Evolutionary conservation across 1,140 invertebrate species (phyloP), one percentile per base, ranked within the genome.

Genomic region (Himalopsyche phryganea): DNA sequence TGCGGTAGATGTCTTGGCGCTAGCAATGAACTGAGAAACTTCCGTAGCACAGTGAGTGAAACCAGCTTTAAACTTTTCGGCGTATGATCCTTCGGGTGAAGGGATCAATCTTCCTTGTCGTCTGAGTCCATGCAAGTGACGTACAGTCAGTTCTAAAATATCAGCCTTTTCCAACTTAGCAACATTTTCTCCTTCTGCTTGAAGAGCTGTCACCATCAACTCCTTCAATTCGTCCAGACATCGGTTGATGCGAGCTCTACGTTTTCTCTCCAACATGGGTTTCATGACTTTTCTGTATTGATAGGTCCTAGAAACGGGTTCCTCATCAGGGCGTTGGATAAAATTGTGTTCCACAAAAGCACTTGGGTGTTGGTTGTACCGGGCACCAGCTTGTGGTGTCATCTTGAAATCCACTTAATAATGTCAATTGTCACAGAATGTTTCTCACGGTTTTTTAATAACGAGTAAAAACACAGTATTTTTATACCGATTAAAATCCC

Each of bases 111-210:
- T 81, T 1, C 90, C 76, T 36, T 85, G 79, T 70, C 90, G 86
- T 52, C 89, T 85, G n/a, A 95, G 77, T 61, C 87, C 91, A 76
- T 93, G 90, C 62, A 98, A 77, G 67, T 96, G 92, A 65, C 90
- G 85, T 15, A 98, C 94, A 1, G 95, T 96, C 72, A 97, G 78
- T 71, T 98, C 95, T 61, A 98, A 81, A 69, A 98, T 96, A 75
- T 98, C 95, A 13, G 95, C 94, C 72, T 98, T 98, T 75, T 98
- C 95, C 69, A 98, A 75, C 68, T 97, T 95, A 35, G 90, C 88
- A 32, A 93, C 90, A 72, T 90, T 90, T 71, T 93, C 91, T 50
- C 91, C 90, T 72, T 92, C 90, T 40, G 87, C 83, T 61, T 91
- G 88, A 7, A 93, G 72, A 35, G 91, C 88, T 55, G 89, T 87